phyloP scores from a whole-genome alignment of 2,113 vertebrate species.

The Ciconia maguari region DNA sequence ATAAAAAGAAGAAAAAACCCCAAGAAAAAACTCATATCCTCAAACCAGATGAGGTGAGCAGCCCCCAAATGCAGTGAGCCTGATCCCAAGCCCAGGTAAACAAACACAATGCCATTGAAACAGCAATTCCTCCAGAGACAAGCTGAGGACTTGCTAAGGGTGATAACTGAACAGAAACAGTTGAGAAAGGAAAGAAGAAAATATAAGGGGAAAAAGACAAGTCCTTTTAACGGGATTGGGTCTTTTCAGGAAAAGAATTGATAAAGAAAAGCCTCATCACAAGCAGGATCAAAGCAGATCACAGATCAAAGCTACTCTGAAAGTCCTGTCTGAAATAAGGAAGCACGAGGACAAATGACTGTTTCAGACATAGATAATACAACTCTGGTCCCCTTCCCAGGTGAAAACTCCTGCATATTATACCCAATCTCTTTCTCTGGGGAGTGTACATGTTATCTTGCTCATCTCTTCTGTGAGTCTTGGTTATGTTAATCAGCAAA shows the following conservation, averaged over 20 bases:
- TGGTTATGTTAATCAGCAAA: background rate
- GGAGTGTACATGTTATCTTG: background rate
- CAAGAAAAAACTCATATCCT: background rate
- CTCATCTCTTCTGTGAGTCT: background rate
- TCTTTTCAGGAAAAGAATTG: background rate
- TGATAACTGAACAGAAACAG: background rate
- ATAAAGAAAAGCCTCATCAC: background rate
- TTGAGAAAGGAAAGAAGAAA: background rate
- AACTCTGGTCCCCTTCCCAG: background rate
- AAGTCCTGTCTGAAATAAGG: background rate
- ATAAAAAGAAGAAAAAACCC: background rate
- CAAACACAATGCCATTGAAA: background rate
- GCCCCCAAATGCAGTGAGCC: background rate
- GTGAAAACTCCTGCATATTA: background rate
- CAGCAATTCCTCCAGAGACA: background rate
- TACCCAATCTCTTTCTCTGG: background rate
- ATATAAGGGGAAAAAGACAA: background rate
- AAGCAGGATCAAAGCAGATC: background rate
- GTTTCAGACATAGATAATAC: background rate
- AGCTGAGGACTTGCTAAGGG: background rate
- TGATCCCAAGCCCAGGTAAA: background rate
- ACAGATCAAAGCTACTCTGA: background rate
- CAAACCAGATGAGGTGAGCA: background rate
- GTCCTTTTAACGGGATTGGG: background rate
- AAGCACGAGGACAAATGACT: background rate